Percentiles rank a stretch among this genome's conserved stretches.
Conservation (phyloP, 2,888 invertebrate species). For the Melipona beecheii region DNA sequence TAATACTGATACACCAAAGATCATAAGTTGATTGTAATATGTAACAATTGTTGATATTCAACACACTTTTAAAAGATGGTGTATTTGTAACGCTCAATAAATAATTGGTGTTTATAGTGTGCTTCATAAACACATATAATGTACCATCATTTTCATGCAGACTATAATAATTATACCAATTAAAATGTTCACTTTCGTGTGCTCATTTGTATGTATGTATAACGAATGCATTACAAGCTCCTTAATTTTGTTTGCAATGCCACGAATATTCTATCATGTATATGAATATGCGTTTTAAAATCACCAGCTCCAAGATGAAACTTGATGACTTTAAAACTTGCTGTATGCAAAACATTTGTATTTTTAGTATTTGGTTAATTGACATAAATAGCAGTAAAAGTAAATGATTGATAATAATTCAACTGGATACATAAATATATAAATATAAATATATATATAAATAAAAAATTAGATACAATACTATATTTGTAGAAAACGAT, state of each 20-base stretch:
- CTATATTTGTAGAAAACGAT: conserved; percentile 83
- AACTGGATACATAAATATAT: conserved; percentile 78
- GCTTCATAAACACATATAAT: conserved; percentile 55
- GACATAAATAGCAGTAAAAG: conserved; percentile 80
- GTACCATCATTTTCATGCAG: conserved; percentile 53
- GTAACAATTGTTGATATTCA: conserved; percentile 56
- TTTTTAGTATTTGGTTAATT: conserved; percentile 83
- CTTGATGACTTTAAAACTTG: conserved; percentile 72
- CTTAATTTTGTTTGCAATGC: conserved; percentile 79
- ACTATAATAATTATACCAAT: conserved; percentile 58
- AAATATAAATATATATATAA: conserved; percentile 63
- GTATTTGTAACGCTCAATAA: conserved; percentile 67
- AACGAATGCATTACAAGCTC: conserved; percentile 75
- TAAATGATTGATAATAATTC: conserved; percentile 82
- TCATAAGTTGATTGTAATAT: conserved; percentile 57
- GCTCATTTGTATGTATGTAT: conserved; percentile 65
- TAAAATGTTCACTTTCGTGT: conserved; percentile 63
- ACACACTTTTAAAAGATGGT: conserved; percentile 49
- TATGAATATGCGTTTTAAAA: conserved; percentile 75
- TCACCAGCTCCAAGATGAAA: conserved; percentile 64
- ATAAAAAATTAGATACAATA: conserved; percentile 81
- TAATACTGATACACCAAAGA: conserved; percentile 70
- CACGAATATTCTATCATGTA: conserved; percentile 77
- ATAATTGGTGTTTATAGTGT: conserved; percentile 66
- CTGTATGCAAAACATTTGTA: conserved; percentile 81